A percentile compares a stretch with the other conserved stretches of the same genome.
Evolutionary conservation across 2,113 vertebrate species (phyloP).

Genomic region (Natator depressus): DNA sequence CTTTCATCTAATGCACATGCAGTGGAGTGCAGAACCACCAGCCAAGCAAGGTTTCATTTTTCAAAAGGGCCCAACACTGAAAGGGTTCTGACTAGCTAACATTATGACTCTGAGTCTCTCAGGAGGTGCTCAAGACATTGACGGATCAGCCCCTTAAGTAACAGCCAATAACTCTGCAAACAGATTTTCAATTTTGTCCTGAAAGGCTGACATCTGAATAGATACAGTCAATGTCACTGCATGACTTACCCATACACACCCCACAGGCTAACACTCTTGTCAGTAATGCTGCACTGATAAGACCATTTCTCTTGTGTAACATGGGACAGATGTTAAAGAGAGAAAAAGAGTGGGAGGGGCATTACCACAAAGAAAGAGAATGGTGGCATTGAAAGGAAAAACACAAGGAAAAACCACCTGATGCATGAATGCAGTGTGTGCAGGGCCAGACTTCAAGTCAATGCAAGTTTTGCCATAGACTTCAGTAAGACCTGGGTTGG

Average conservation of each 20-base stretch:
- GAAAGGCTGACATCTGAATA: neutral
- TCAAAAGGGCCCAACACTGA: neutral
- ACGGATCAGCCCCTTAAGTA: neutral
- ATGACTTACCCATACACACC: neutral
- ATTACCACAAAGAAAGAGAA: neutral
- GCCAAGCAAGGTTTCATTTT: accelerated
- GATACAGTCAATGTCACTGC: neutral
- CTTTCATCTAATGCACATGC: neutral
- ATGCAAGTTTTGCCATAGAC: neutral
- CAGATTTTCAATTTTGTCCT: neutral
- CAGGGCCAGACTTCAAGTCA: neutral
- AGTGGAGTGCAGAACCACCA: accelerated
- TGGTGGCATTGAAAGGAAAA: neutral
- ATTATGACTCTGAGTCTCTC: accelerated
- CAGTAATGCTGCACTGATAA: neutral
- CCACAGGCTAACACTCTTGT: neutral
- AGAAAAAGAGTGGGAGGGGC: neutral
- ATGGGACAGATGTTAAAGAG: neutral
- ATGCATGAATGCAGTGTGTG: neutral
- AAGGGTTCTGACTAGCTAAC: neutral
- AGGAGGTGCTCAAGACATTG: neutral
- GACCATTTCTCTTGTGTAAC: neutral
- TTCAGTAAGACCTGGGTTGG: neutral
- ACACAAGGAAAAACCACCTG: neutral
- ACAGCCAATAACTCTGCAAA: neutral